Conservation (phyloP, 1,140 invertebrate genomes). For the Pteromalus puparum region DNA sequence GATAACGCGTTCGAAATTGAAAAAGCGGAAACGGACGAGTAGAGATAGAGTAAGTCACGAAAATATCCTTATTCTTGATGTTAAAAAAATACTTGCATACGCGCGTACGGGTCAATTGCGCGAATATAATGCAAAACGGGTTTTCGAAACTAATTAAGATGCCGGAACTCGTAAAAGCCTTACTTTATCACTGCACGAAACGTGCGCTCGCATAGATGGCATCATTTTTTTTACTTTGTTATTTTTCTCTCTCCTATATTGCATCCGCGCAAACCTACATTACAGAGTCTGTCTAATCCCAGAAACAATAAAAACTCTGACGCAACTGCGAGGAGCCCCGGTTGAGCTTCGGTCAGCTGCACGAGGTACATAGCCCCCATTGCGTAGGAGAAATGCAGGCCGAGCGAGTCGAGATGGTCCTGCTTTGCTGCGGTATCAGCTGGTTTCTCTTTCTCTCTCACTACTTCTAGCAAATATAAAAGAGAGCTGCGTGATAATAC, state of each 20-base stretch:
- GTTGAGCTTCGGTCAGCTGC: too few relatives aligned
- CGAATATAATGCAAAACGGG: conserved; percentile 38
- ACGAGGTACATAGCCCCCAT: neutral
- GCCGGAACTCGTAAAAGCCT: conserved; percentile 32
- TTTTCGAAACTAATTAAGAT: conserved; percentile 33
- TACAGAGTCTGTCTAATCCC: neutral
- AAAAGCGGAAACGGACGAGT: neutral
- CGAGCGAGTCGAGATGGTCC: neutral
- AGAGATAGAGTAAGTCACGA: too few relatives aligned
- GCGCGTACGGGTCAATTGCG: conserved; percentile 15
- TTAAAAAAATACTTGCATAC: too few relatives aligned
- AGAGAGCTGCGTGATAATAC: too few relatives aligned
- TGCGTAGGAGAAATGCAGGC: neutral
- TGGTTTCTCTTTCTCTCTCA: neutral
- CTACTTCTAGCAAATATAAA: too few relatives aligned
- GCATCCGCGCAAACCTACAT: neutral
- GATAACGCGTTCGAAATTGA: neutral
- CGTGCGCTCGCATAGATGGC: conserved; percentile 1
- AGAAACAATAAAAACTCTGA: conserved; percentile 28
- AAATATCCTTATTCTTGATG: too few relatives aligned
- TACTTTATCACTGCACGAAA: conserved; percentile 31
- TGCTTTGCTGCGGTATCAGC: neutral
- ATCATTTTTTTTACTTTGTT: conserved; percentile 8
- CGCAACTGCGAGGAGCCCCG: neutral
- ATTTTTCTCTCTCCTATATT: neutral